phyloP scores from a whole-genome alignment of 2,888 invertebrate genomes.

The Hirtodrosophila cameraria region DNA sequence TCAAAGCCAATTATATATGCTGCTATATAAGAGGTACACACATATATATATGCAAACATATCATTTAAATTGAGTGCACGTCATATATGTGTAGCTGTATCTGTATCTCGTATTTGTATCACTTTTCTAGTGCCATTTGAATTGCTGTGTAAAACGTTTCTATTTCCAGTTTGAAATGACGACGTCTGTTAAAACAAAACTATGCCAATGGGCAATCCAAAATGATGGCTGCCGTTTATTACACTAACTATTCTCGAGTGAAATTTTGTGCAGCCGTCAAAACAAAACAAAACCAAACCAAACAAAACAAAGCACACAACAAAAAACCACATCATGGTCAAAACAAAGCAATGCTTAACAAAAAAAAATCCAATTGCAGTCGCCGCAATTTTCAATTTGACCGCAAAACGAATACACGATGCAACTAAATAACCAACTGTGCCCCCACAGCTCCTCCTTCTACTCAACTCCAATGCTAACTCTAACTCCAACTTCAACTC shows the following conservation, averaged over 20 bases:
- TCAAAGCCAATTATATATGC: conserved; percentile 70
- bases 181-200: conserved; percentile 52
- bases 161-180: conserved; percentile 42
- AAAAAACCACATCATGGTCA: conserved; percentile 24
- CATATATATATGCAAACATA: conserved; percentile 27
- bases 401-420: conserved; percentile 60
- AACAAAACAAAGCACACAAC: conserved; percentile 14
- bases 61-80: conserved; percentile 68
- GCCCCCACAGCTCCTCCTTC: neutral
- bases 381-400: conserved; percentile 68
- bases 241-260: conserved; percentile 47
- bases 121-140: conserved; percentile 42
- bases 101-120: neutral
- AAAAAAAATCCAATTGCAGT: conserved; percentile 64
- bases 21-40: conserved; percentile 12
- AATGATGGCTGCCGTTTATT: conserved; percentile 42
- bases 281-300: neutral
- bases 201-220: conserved; percentile 63
- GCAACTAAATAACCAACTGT: conserved; percentile 46
- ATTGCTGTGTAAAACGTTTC: conserved; percentile 55
- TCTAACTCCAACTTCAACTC: too few relatives aligned
- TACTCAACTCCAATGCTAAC: neutral
- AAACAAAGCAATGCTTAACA: conserved; percentile 47
- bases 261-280: conserved; percentile 37
- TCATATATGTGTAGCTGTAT: conserved; percentile 44